Percentiles rank a stretch among this genome's conserved stretches.
phyloP scores from a whole-genome alignment of 2,113 vertebrate species.

The Tupaia chinensis region DNA sequence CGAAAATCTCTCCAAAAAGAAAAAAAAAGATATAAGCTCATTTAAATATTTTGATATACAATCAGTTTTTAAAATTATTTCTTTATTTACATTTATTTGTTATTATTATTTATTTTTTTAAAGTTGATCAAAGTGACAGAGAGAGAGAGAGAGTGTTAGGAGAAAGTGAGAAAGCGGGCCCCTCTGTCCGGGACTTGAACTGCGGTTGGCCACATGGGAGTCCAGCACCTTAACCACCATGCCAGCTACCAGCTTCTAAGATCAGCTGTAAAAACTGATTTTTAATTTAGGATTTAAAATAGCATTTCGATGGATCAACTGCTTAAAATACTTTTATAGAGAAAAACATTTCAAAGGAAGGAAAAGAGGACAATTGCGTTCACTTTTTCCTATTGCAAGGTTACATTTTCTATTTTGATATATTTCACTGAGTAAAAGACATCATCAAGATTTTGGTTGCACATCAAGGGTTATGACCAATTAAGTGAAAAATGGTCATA shows the following conservation, averaged over 20 bases:
- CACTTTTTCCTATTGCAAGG: neutral
- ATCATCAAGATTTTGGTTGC: slow-evolving; percentile 63
- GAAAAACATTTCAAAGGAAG: neutral
- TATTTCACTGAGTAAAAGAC: slow-evolving; percentile 65
- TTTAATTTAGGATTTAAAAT: slow-evolving; percentile 3
- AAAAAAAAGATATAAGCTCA: too few relatives aligned
- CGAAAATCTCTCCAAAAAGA: too few relatives aligned
- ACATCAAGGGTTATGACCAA: slow-evolving; percentile 35
- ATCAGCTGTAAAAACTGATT: neutral
- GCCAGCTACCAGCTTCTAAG: neutral
- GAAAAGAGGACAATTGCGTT: neutral
- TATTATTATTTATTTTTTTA: too few relatives aligned
- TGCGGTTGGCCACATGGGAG: too few relatives aligned
- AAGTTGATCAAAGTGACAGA: too few relatives aligned
- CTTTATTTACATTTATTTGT: too few relatives aligned
- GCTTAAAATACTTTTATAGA: neutral
- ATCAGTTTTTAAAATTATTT: too few relatives aligned
- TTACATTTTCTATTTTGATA: slow-evolving; percentile 47
- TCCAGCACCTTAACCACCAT: too few relatives aligned
- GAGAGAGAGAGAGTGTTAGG: too few relatives aligned
- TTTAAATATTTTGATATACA: too few relatives aligned
- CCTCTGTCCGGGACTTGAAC: too few relatives aligned
- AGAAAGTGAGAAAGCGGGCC: too few relatives aligned
- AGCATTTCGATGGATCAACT: neutral
- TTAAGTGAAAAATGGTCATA: neutral